Conservation (phyloP, 2,113 vertebrate genomes). For the Noctilio leporinus region DNA sequence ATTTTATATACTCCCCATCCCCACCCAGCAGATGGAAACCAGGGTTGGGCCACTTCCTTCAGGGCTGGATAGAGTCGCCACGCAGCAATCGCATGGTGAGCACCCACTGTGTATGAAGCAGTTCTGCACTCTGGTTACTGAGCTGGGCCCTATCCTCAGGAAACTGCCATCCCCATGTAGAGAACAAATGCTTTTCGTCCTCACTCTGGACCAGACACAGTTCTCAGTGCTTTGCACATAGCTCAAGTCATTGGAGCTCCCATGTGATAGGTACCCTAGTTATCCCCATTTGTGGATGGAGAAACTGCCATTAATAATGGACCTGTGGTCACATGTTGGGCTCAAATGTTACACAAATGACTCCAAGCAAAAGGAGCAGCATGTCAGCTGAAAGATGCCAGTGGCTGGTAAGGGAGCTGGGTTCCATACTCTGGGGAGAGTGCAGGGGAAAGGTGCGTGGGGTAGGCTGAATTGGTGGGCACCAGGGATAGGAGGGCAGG, state of each 20-base stretch:
- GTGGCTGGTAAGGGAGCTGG: neutral
- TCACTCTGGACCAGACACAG: neutral
- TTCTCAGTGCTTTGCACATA: neutral
- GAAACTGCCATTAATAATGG: neutral
- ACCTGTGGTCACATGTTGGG: neutral
- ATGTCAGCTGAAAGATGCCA: neutral
- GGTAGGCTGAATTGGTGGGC: neutral
- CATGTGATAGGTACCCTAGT: too few relatives aligned
- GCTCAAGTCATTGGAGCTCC: neutral
- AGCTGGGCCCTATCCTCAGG: neutral
- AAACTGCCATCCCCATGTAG: neutral
- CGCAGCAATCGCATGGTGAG: neutral
- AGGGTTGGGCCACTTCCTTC: neutral
- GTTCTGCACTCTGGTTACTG: neutral
- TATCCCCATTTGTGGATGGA: neutral
- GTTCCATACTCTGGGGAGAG: neutral
- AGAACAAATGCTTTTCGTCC: neutral
- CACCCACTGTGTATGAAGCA: neutral
- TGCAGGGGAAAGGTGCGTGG: neutral
- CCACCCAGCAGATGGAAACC: neutral
- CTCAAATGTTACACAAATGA: neutral
- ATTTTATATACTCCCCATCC: neutral
- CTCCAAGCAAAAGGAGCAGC: neutral
- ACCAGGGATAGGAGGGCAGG: neutral
- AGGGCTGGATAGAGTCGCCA: neutral